Conservation (phyloP, 1,140 invertebrate genomes). For the Sitophilus oryzae region DNA sequence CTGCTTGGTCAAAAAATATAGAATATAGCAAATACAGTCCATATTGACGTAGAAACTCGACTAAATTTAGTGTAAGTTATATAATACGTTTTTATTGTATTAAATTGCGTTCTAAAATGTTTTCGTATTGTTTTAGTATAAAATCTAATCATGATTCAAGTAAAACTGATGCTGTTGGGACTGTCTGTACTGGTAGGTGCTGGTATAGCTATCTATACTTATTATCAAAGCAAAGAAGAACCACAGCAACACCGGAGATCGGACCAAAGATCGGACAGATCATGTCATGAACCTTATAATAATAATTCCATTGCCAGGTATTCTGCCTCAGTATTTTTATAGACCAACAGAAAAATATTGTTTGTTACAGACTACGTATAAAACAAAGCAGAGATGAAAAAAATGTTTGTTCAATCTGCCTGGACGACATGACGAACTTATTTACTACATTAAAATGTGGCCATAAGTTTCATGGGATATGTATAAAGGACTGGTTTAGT, state of each 20-base stretch:
- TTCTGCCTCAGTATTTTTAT: too few species aligned
- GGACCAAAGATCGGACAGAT: not conserved
- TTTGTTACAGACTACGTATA: too few species aligned
- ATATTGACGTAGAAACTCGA: too few species aligned
- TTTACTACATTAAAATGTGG: not conserved
- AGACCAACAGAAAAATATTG: too few species aligned
- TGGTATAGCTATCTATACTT: constrained; percentile 2
- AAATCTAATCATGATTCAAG: constrained; percentile 1
- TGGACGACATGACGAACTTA: too few species aligned
- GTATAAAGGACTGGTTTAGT: not conserved
- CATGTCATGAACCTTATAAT: not conserved
- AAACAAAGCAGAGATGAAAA: not conserved
- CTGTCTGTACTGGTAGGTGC: not conserved
- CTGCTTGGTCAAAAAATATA: too few species aligned
- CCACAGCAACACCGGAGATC: not conserved
- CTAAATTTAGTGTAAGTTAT: too few species aligned
- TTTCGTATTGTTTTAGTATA: too few species aligned
- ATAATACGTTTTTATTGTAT: too few species aligned
- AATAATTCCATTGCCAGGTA: not conserved
- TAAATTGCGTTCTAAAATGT: too few species aligned
- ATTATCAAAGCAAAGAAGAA: not conserved
- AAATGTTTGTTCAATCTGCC: not conserved
- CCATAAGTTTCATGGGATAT: not conserved
- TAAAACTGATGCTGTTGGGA: not conserved
- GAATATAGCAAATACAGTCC: too few species aligned